phyloP scores from a whole-genome alignment of 2,797 vertebrate genomes.

The Pangasius krempfi region DNA sequence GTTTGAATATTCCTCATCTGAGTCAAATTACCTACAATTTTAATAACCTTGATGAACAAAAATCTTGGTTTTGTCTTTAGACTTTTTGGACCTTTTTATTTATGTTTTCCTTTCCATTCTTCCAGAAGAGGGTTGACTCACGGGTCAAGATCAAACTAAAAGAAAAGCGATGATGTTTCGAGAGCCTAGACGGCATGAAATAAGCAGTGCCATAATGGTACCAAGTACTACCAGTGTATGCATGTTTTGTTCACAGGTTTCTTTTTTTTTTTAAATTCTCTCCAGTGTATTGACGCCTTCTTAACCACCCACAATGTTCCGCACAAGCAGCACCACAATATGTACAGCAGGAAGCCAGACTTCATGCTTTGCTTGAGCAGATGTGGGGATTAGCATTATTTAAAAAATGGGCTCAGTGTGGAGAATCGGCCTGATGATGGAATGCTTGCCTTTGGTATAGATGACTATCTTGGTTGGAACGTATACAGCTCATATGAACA shows the following conservation, averaged over 20 bases:
- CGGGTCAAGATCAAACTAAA: not conserved
- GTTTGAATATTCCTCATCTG: not conserved
- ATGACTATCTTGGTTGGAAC: slow-evolving; percentile 30
- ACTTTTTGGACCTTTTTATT: not conserved
- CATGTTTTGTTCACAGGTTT: slow-evolving; percentile 2
- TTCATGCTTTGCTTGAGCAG: slow-evolving; percentile 27
- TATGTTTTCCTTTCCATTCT: not conserved
- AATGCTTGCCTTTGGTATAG: slow-evolving; percentile 18
- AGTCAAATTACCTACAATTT: not conserved
- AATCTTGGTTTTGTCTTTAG: not conserved
- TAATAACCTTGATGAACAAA: not conserved
- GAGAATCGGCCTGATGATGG: slow-evolving; percentile 37
- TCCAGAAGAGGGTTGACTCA: not conserved
- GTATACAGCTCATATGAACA: not conserved
- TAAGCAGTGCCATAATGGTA: not conserved
- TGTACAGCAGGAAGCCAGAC: slow-evolving; percentile 20
- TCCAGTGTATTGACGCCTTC: not conserved
- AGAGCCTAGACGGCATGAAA: not conserved
- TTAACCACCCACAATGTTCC: slow-evolving; percentile 25
- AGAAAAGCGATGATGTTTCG: not conserved
- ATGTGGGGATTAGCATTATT: slow-evolving; percentile 40
- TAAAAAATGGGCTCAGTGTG: slow-evolving; percentile 29
- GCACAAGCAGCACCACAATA: slow-evolving; percentile 1
- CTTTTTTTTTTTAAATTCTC: not conserved
- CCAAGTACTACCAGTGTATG: not conserved